Base-by-base conservation (phyloP, 2,113 vertebrate species). In the Ammodytes dubius region DNA sequence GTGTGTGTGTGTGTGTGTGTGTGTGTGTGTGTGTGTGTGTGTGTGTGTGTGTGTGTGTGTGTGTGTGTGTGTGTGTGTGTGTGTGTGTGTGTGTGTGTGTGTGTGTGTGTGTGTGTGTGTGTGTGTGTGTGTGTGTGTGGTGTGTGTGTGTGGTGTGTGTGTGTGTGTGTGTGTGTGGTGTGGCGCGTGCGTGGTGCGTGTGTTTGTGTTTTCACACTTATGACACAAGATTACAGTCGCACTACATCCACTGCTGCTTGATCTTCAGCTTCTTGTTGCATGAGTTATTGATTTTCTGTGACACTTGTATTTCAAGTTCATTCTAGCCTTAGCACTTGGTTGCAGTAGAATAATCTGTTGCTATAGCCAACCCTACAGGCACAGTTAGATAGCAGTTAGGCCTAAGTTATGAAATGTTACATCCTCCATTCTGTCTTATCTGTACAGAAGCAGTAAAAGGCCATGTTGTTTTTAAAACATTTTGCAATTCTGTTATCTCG, bases 121-220 rank as follows among this genome's bases (percentile, higher is more conserved):
- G 39, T 43, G 37, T 54, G 52, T 49, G 37, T 50, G 64, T 43
- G 63, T 19, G 50, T 73, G 47, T 60, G 60, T 77, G 73, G n/a
- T 73, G 66, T 81, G 49, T 43, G 52, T 57, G 43, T 66, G 45
- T 35, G 13, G 74, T 61, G 61, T 47, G 47, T 65, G n/a, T 77
- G 37, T 12, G 7, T 35, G 39, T 1, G 19, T 47, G 39, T 43
- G 39, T 54, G 52, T 49, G 39, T 50, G 64, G 63, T 19, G 50
- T 73, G 47, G 60, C 73, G 73, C 40, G 40, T 73, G 66, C 77
- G 49, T 45, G 52, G 45, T 81, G 49, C 39, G 52, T 57, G 45
- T 66, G 45, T 35, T 6, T 50, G 37, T 68, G 46, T 59, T 61
- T 27, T 63, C 72, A 63, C 64, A 57, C 65, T 42, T 68, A 17